Conservation (phyloP, 2,888 invertebrate species). For the Melanargia galathea region DNA sequence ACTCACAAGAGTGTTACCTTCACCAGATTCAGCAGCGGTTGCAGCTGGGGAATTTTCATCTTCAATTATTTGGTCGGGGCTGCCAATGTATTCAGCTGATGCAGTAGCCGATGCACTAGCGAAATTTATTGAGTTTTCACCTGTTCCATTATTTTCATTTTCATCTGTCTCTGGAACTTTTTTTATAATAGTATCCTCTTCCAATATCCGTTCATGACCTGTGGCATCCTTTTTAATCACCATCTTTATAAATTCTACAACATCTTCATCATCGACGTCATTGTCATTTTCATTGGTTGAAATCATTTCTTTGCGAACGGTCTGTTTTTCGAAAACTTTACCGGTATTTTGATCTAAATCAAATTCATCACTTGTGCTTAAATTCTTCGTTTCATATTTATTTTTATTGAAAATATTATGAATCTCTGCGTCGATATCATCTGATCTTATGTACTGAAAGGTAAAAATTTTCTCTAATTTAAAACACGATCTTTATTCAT, state of each 20-base stretch:
- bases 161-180: constrained; percentile 26
- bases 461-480: not conserved
- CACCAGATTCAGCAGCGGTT: too few relatives aligned
- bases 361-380: constrained; percentile 47
- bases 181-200: constrained; percentile 58
- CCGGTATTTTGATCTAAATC: constrained; percentile 46
- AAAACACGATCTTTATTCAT: too few relatives aligned
- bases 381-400: constrained; percentile 43
- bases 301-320: constrained; percentile 43
- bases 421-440: constrained; percentile 43
- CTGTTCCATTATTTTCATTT: not conserved
- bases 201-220: constrained; percentile 55
- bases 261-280: constrained; percentile 44
- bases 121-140: not conserved
- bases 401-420: constrained; percentile 36
- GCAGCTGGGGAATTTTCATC: too few relatives aligned
- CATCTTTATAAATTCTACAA: constrained; percentile 42
- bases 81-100: too few relatives aligned
- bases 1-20: too few relatives aligned
- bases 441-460: constrained; percentile 56
- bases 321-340: constrained; percentile 46
- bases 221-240: constrained; percentile 50
- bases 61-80: too few relatives aligned
- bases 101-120: constrained; percentile 4
- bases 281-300: constrained; percentile 32